phyloP scores from a whole-genome alignment of 2,888 invertebrate genomes.

The Pardosa pseudoannulata region DNA sequence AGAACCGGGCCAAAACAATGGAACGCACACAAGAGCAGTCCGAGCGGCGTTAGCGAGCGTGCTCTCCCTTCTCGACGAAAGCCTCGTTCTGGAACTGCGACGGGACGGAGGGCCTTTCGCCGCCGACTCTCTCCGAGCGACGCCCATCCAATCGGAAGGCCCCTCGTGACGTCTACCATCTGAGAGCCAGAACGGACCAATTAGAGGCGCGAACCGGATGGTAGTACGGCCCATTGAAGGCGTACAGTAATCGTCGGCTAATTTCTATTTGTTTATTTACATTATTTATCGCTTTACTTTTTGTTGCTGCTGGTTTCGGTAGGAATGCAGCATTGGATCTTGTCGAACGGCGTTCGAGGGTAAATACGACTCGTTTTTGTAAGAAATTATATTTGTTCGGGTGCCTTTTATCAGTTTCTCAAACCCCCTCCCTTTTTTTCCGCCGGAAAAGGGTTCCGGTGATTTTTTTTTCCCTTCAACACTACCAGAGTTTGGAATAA shows the following conservation, averaged over 20 bases:
- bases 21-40: not conserved
- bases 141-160: conserved; percentile 52
- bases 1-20: too few species aligned
- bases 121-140: not conserved
- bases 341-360: conserved; percentile 24
- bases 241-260: conserved; percentile 27
- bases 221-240: conserved; percentile 60
- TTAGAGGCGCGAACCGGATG: conserved; percentile 28
- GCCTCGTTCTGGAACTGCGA: not conserved
- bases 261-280: conserved; percentile 45
- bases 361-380: conserved; percentile 36
- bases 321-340: conserved; percentile 19
- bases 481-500: not conserved
- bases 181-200: conserved; percentile 45
- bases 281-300: conserved; percentile 43
- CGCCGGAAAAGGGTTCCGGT: not conserved
- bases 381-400: not conserved
- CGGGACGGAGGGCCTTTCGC: not conserved
- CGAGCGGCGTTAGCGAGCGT: not conserved
- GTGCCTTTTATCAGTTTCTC: not conserved
- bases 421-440: not conserved
- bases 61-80: not conserved
- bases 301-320: conserved; percentile 26
- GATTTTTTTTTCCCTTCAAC: not conserved
- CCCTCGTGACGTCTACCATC: conserved; percentile 39